A percentile compares a stretch with the other conserved stretches of the same genome.
These are phyloP conservation scores for Zenarchopterus dispar DNA, from an alignment of 2,797 vertebrate genomes.

Conservation along the genomic window DNA sequence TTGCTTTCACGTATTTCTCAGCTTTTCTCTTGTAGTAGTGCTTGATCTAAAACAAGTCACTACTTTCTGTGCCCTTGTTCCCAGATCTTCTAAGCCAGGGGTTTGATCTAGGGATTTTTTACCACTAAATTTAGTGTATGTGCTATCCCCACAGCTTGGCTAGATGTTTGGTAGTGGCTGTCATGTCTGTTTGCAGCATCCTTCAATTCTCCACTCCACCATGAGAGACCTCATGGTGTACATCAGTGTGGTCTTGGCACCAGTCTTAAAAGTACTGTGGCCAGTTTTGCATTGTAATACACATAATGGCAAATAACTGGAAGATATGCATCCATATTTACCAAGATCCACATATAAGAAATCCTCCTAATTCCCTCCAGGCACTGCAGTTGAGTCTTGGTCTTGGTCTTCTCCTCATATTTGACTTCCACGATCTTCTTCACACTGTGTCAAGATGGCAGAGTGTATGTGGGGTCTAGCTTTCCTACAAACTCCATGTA, in stretches of 20 bases:
- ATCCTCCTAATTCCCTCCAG: neutral
- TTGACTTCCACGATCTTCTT: constrained; percentile 6
- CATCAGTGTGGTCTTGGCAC: no score
- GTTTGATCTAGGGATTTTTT: constrained; percentile 8
- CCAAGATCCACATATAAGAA: constrained; percentile 1
- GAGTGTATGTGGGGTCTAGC: no score
- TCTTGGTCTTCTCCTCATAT: neutral
- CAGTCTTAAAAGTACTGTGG: no score
- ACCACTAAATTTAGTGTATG: constrained; percentile 9
- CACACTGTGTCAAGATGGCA: neutral
- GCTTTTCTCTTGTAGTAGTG: neutral
- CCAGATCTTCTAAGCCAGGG: neutral
- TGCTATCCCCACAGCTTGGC: constrained; percentile 5
- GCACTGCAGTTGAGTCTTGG: neutral
- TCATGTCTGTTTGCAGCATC: neutral
- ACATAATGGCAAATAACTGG: no score
- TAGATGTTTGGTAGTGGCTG: neutral
- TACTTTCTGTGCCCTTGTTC: neutral
- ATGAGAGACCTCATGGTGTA: no score
- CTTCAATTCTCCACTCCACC: neutral
- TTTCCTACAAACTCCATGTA: no score
- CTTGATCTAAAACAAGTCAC: constrained; percentile 8
- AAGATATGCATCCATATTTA: neutral
- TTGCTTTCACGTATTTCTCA: neutral
- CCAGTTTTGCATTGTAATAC: no score